phyloP scores from a whole-genome alignment of 2,888 invertebrate genomes.

The Galerucella nymphaeae region DNA sequence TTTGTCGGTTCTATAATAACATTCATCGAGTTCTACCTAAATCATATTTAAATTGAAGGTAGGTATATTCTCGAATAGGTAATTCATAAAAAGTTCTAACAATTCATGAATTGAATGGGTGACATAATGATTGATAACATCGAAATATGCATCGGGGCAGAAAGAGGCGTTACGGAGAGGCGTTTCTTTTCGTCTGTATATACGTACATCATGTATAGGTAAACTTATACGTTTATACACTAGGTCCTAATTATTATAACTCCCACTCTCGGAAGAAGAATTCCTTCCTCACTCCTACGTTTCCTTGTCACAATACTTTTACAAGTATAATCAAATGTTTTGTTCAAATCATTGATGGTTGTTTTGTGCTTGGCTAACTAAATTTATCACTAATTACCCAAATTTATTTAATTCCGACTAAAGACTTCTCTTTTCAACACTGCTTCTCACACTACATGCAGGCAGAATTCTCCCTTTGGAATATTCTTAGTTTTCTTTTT shows the following conservation, averaged over 20 bases:
- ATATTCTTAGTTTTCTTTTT: no score
- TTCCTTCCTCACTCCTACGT: conserved; percentile 6
- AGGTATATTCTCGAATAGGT: background rate
- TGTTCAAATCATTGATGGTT: background rate
- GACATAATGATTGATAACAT: conserved; percentile 18
- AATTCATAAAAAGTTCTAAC: conserved; percentile 6
- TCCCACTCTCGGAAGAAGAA: conserved; percentile 42
- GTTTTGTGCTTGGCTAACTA: no score
- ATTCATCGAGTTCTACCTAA: background rate
- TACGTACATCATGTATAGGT: conserved; percentile 18
- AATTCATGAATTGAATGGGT: conserved; percentile 13
- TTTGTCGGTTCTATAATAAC: background rate
- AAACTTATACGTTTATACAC: conserved; percentile 31
- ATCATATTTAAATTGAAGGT: background rate
- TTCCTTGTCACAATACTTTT: background rate
- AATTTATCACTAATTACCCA: no score
- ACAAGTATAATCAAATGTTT: background rate
- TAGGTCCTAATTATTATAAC: conserved; percentile 51
- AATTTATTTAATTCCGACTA: no score
- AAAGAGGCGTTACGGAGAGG: conserved; percentile 45
- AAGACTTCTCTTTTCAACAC: no score
- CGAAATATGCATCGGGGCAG: conserved; percentile 24
- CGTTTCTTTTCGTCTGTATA: conserved; percentile 47
- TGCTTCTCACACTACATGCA: no score
- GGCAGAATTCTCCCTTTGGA: no score